Evolutionary conservation across 37 sponge, comb jelly and placozoan species (phyloP).

Genomic region (Halichondria panicea): DNA sequence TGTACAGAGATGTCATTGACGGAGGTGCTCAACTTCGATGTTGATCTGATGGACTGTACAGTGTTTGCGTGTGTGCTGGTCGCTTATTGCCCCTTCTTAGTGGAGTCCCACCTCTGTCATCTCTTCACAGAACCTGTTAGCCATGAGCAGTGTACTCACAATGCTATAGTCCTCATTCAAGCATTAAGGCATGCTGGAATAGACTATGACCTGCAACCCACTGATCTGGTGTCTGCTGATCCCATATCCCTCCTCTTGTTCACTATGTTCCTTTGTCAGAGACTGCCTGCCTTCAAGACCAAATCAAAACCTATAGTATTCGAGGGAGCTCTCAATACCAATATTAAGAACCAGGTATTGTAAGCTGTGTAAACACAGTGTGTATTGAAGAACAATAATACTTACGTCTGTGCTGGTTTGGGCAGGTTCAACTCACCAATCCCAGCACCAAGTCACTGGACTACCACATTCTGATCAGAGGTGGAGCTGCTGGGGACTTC

Average conservation of each 20-base stretch:
- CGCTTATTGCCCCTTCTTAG: slow-evolving; percentile 79
- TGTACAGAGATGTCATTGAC: slow-evolving; percentile 18
- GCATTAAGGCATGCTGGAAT: slow-evolving; percentile 66
- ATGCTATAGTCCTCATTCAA: slow-evolving; percentile 67
- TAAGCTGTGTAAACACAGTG: background rate
- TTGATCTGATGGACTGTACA: slow-evolving; percentile 80
- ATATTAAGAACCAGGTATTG: slow-evolving; percentile 29
- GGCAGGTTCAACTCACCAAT: slow-evolving; percentile 63
- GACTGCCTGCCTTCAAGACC: slow-evolving; percentile 63
- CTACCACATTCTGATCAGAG: slow-evolving; percentile 51
- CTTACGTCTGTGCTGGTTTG: background rate
- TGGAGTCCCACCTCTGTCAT: slow-evolving; percentile 39
- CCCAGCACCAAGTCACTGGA: slow-evolving; percentile 51
- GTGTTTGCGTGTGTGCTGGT: slow-evolving; percentile 70
- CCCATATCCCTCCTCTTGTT: slow-evolving; percentile 76
- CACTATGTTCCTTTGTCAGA: slow-evolving; percentile 56
- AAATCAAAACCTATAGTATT: slow-evolving; percentile 23
- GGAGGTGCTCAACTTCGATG: slow-evolving; percentile 63
- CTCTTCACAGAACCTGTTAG: slow-evolving; percentile 59
- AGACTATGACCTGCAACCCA: slow-evolving; percentile 79
- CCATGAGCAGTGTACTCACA: slow-evolving; percentile 84
- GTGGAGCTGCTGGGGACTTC: slow-evolving; percentile 36
- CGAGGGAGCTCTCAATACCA: slow-evolving; percentile 11
- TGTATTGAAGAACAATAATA: background rate
- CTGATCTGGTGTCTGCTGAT: slow-evolving; percentile 77